Base-by-base conservation (phyloP, 2,113 vertebrate species). In the Tragelaphus scriptus region DNA sequence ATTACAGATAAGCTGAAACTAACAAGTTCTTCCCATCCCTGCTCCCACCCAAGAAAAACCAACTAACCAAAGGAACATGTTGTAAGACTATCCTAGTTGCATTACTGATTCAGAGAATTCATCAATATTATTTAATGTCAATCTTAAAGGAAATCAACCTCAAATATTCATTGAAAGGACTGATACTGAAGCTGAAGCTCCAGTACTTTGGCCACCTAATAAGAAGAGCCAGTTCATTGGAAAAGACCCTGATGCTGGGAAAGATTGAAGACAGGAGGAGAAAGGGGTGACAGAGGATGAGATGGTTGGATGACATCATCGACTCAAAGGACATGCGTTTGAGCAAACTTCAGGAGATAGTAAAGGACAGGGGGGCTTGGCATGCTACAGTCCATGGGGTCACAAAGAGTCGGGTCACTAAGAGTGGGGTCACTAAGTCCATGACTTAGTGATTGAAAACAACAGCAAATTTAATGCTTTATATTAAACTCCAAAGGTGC, bases 1-100 rank as follows among this genome's bases (percentile, higher is more conserved):
- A 10, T 25, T 30, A 77, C 40, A 44, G n/a, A 80, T 16, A 44
- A 55, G 21, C 30, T 85, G 80, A 90, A 92, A 63, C 32, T 1
- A 25, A 12, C 3, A 17, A 6, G 13, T 2, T 44, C 4, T 1
- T 44, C 14, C n/a, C 17, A 21, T 25, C 30, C 21, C 53, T 26
- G 53, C 21, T 11, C 8, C 53, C n/a, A 36, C 81, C 4, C 13
- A 10, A 26, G 5, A 17, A 17, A 53, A 53, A 32, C 44, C 44
- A 77, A 7, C 12, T 40, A 90, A 30, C 56, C 3, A 47, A 75
- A 68, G n/a, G 9, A 30, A 25, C 10, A 3, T 10, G 15, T 4
- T 19, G 14, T 36, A 8, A 12, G 26, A 16, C 26, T 55, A 17
- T 47, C 4, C 47, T 32, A 28, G 28, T 21, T 36, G n/a, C 36